phyloP scores from a whole-genome alignment of 2,797 vertebrate genomes.

The Borostomias antarcticus region DNA sequence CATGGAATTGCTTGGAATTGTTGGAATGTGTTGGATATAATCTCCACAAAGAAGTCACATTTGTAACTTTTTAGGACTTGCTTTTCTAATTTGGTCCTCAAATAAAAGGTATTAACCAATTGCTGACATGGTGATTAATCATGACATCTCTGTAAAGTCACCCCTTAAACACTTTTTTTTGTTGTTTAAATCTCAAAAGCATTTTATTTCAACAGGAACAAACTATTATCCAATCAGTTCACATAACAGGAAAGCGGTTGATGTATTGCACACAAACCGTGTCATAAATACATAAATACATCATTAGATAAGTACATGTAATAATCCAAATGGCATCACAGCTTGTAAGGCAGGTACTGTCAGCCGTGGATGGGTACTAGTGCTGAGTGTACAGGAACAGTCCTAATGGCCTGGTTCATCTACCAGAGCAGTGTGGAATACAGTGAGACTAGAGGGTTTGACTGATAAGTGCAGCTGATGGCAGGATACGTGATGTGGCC shows the following conservation, averaged over 20 bases:
- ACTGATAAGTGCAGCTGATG: too few relatives aligned
- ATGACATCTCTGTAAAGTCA: not conserved
- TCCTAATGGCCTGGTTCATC: not conserved
- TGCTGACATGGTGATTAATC: not conserved
- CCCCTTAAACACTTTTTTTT: not conserved
- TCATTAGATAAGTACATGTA: slow-evolving; percentile 8
- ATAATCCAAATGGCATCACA: not conserved
- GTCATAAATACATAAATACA: slow-evolving; percentile 24
- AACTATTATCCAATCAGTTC: slow-evolving; percentile 13
- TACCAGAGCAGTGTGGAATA: too few relatives aligned
- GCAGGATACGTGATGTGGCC: too few relatives aligned
- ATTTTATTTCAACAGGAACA: slow-evolving; percentile 16
- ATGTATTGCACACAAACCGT: slow-evolving; percentile 7
- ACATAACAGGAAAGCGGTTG: too few relatives aligned
- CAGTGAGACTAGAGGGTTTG: too few relatives aligned
- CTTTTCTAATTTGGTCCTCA: not conserved
- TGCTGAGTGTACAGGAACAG: not conserved
- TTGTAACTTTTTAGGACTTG: not conserved
- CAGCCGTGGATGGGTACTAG: not conserved
- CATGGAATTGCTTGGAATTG: too few relatives aligned
- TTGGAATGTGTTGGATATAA: not conserved
- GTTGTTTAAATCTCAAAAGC: slow-evolving; percentile 23
- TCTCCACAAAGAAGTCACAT: not conserved
- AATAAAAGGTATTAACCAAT: not conserved
- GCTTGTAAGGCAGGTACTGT: slow-evolving; percentile 13